phyloP scores from a whole-genome alignment of 53 echinoderm and acorn worm genomes.

The Mesocentrotus franciscanus region DNA sequence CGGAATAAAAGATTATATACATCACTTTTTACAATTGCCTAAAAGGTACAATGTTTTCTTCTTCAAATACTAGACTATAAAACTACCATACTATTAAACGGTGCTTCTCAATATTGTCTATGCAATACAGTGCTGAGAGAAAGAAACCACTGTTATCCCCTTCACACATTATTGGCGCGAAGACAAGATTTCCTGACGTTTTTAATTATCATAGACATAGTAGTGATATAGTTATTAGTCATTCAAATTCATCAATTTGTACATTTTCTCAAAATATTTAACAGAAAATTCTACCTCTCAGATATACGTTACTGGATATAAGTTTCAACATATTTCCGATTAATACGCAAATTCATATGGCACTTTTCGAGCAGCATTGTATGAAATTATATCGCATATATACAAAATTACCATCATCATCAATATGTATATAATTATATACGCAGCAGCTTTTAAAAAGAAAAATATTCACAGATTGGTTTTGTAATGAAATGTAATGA shows the following conservation, averaged over 20 bases:
- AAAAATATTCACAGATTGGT: not conserved
- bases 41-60: not conserved
- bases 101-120: not conserved
- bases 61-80: no score
- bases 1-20: slow-evolving; percentile 13
- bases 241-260: not conserved
- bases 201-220: no score
- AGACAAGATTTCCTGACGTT: no score
- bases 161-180: no score
- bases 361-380: not conserved
- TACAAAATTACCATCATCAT: not conserved
- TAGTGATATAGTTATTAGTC: not conserved
- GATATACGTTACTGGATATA: not conserved
- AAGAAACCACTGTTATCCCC: not conserved
- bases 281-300: not conserved
- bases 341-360: not conserved
- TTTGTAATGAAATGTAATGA: not conserved
- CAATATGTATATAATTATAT: not conserved
- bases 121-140: not conserved
- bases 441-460: not conserved
- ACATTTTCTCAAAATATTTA: not conserved
- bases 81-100: not conserved
- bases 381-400: not conserved
- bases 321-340: not conserved
- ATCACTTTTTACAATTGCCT: not conserved